Base-by-base conservation (phyloP, 2,113 vertebrate genomes). In the Hirundichthys speculiger region DNA sequence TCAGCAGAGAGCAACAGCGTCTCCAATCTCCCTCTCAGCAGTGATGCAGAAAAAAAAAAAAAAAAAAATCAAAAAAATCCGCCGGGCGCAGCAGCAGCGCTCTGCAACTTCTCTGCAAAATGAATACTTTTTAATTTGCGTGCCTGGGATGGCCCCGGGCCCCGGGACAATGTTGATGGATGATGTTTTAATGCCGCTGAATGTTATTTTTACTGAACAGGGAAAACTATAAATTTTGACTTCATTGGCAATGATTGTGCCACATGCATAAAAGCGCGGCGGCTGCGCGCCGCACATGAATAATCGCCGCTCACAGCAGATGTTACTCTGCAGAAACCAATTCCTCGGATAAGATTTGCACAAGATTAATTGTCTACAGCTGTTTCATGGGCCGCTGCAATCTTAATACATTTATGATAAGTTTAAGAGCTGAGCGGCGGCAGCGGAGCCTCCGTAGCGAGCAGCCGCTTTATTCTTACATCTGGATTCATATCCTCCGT, bases 321-420 rank as follows among this genome's bases (percentile, higher is more conserved):
- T 98, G 95, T 97, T 97, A 88, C 96, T 96, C 91, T 40, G 93
- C 94, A 91, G 92, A 94, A 96, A 96, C 93, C 95, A 95, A 98
- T 98, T 98, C 96, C 95, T 96, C 73, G 93, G 94, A 70, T 94
- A 95, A 96, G 96, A 96, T 97, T 96, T 96, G 96, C 95, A 93
- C 94, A 96, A 98, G 96, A 98, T 97, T 97, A 98, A 99, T 99
- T 97, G 96, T 97, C 95, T 99, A 94, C 97, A 99, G 96, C 96
- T 99, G 97, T 98, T 98, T 98, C 96, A 96, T 97, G 95, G 96
- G 96, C 94, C 94, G 94, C 94, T 94, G 96, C 96, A 96, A 98
- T 98, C 96, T 97, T 98, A 96, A 98, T 98, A 96, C 96, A 97
- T 99, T 99, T 98, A 96, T 97, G 97, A 98, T 96, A 95, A 96